A percentile compares a stretch with the other conserved stretches of the same genome.
phyloP scores from a whole-genome alignment of 2,888 invertebrate genomes.

The Agrochola lota region DNA sequence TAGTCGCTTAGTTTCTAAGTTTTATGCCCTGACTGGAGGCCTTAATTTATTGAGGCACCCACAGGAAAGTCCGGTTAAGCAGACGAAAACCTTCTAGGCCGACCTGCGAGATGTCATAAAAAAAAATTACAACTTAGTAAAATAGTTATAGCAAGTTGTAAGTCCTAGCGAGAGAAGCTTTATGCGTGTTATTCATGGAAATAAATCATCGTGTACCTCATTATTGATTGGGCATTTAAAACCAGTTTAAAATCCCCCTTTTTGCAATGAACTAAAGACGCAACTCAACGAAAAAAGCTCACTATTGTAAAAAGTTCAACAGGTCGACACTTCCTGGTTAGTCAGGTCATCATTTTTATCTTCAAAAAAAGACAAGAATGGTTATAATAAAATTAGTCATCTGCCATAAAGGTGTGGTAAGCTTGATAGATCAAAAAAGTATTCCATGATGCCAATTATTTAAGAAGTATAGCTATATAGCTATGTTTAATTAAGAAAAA shows the following conservation, averaged over 20 bases:
- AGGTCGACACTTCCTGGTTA: conserved; percentile 33
- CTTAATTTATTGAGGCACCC: no score
- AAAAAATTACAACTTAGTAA: neutral
- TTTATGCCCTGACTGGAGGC: no score
- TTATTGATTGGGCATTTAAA: neutral
- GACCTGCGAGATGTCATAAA: no score
- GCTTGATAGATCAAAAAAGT: neutral
- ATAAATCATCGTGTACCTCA: neutral
- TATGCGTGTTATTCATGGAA: neutral
- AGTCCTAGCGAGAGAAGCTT: neutral
- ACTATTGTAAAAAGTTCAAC: conserved; percentile 31
- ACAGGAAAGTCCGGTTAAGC: no score
- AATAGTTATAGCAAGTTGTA: neutral
- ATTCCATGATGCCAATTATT: neutral
- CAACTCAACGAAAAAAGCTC: neutral
- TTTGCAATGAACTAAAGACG: conserved; percentile 4
- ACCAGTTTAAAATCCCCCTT: neutral
- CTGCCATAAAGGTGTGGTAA: conserved; percentile 1
- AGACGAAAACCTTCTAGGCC: no score
- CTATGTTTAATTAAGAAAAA: neutral
- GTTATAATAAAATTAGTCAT: conserved; percentile 22
- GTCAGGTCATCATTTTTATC: neutral
- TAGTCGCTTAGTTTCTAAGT: no score
- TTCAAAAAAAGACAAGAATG: neutral
- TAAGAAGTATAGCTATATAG: neutral